Base-by-base conservation (phyloP, 1,140 invertebrate species). In the Chelonus insularis region DNA sequence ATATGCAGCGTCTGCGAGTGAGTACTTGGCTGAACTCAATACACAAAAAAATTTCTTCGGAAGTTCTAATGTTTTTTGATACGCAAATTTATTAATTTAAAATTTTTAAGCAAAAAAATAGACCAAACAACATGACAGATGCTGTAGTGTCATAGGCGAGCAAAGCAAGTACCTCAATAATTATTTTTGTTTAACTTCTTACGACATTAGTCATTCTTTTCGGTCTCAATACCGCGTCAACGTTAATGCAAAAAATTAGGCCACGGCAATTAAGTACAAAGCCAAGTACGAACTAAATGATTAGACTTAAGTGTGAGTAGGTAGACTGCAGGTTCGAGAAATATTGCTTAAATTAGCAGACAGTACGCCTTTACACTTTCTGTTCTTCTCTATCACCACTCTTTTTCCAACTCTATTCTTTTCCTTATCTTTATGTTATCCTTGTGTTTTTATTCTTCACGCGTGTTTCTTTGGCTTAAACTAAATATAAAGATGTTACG, bases 401-500 rank as follows among this genome's bases (percentile, higher is more conserved):
- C 25, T 43, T 21, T 43, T 20, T 43, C n/a, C n/a, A n/a, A n/a
- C n/a, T n/a, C n/a, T n/a, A 25, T n/a, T 37, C 25, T 21, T 39
- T 54, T 47, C 20, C 20, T 41, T 1, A 23, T 29, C 23, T 29
- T 57, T 39, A 54, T 25, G 25, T 47, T 18, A 39, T 14, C 36
- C 57, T 43, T 47, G 25, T 57, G 57, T 16, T 9, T 39, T 25
- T 45, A 18, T n/a, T 57, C 11, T n/a, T 58, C 11, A 34, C 8
- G 29, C 12, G 21, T 51, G 32, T 16, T 50, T 21, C 16, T 9
- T 0, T 34, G 1, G 14, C 29, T n/a, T 34, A 6, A 11, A 54
- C 20, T 56, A n/a, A 4, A 7, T 32, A 32, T 14, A 12, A 23
- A 39, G 37, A n/a, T 23, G 50, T 73, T 74, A 75, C 57, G 69